Conservation (phyloP, 2,797 vertebrate genomes). For the Anolis apletophallus region DNA sequence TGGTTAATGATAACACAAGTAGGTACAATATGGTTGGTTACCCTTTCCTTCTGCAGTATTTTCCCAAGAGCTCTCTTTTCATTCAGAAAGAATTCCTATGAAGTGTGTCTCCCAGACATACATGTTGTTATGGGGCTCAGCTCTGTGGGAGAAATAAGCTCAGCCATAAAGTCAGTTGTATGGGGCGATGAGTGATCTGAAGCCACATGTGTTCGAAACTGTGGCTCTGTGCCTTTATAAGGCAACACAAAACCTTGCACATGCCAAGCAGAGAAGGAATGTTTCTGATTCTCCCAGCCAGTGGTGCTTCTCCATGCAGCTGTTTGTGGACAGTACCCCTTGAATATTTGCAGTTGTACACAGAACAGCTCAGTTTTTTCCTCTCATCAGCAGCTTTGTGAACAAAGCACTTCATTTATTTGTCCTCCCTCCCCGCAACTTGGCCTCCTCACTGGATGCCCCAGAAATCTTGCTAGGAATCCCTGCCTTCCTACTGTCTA, state of each 20-base stretch:
- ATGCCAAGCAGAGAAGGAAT: not conserved
- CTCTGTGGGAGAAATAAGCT: not conserved
- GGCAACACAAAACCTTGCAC: not conserved
- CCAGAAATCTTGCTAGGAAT: conserved; percentile 9
- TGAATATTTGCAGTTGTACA: conserved; percentile 40
- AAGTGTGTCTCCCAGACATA: not conserved
- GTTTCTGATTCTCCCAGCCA: conserved; percentile 36
- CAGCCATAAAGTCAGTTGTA: not conserved
- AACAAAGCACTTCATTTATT: conserved; percentile 13
- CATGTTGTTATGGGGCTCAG: not conserved
- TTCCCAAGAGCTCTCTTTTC: not conserved
- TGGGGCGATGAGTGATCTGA: not conserved
- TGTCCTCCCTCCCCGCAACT: conserved; percentile 43
- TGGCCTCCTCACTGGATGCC: conserved; percentile 1
- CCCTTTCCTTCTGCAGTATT: not conserved
- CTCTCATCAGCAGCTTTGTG: conserved; percentile 2
- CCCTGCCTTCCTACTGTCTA: conserved; percentile 22
- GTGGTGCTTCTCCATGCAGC: not conserved
- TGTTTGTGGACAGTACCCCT: conserved; percentile 41
- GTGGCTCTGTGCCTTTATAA: not conserved
- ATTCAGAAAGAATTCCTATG: not conserved
- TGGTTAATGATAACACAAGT: no score
- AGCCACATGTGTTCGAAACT: conserved; percentile 13
- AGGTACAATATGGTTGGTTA: no score
- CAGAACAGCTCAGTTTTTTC: conserved; percentile 18